Evolutionary conservation across 1,140 invertebrate species (phyloP), one percentile per base, ranked within the genome.

Genomic region (Drosophila watanabei): DNA sequence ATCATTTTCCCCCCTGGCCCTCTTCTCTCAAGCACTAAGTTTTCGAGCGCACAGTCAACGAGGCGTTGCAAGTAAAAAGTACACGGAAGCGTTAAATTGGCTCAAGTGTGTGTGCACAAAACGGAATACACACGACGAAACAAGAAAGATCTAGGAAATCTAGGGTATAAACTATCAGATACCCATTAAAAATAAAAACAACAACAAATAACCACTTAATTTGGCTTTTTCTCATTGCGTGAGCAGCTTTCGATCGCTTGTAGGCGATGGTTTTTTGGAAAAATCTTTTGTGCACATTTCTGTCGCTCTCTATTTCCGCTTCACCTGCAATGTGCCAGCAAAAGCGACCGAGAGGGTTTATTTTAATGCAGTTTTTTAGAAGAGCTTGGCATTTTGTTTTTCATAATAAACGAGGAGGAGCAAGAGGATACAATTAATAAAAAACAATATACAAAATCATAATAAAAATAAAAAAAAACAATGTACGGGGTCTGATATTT

Each of bases 21-120:
- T 4, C 18, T 4, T 11, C 8, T 13, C 58, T 10, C 28, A 0
- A 11, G 10, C 20, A 24, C 39, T 57, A 71, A 76, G 43, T 68
- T 63, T 63, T 39, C 16, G 24, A 54, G 62, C 45, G 24, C 35
- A 57, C 64, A 51, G 51, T 35, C 66, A 88, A 49, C 84, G 66
- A 77, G 62, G 66, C 84, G 48, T 80, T 64, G 57, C 77, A 63
- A 87, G 80, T 76, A 59, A 78, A 86, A 88, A 88, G 77, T 66
- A 87, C 84, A 87, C 84, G 84, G 84, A 83, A 80, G 84, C 80
- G 85, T 88, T 87, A 87, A 87, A 87, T 88, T 87, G 80, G 64
- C 80, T 80, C 60, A 80, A 87, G 71, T 84, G 84, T 87, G 84
- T 87, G 79, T 57, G 75, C 58, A 46, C 54, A 69, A 45, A 49